phyloP scores from a whole-genome alignment of 2,113 vertebrate genomes.

The Tenrec ecaudatus region DNA sequence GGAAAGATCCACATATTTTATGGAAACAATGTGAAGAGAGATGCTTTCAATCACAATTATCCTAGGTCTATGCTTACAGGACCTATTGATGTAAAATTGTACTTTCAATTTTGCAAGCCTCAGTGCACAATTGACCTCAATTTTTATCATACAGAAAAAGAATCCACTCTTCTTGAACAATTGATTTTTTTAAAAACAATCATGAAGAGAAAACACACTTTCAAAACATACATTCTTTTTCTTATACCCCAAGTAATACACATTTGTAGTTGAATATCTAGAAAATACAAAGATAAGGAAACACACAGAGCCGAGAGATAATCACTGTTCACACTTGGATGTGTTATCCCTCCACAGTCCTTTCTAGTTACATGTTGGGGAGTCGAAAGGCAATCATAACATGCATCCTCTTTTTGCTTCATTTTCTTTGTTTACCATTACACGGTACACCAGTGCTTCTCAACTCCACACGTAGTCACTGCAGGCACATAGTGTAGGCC shows the following conservation, averaged over 20 bases:
- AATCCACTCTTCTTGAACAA: not conserved
- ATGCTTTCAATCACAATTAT: slow-evolving; percentile 28
- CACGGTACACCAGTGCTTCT: not conserved
- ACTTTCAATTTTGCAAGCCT: slow-evolving; percentile 17
- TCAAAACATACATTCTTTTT: not conserved
- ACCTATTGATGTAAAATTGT: slow-evolving; percentile 21
- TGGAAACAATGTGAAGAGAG: not conserved
- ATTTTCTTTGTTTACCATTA: slow-evolving; percentile 29
- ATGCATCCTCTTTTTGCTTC: not conserved
- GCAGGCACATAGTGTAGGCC: not conserved
- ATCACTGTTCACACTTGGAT: not conserved
- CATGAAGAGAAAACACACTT: not conserved
- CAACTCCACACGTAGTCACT: not conserved
- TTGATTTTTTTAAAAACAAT: slow-evolving; percentile 33
- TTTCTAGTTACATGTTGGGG: not conserved
- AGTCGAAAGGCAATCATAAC: slow-evolving; percentile 5
- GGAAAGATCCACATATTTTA: not conserved
- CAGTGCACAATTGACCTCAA: not conserved
- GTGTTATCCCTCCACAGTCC: not conserved
- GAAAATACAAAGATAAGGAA: slow-evolving; percentile 16
- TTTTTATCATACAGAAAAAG: slow-evolving; percentile 53
- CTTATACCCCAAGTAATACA: not conserved
- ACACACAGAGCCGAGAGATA: not conserved
- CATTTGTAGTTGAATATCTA: not conserved
- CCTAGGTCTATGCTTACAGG: not conserved